Conservation (phyloP, 2,113 vertebrate species). For the Oncorhynchus nerka region DNA sequence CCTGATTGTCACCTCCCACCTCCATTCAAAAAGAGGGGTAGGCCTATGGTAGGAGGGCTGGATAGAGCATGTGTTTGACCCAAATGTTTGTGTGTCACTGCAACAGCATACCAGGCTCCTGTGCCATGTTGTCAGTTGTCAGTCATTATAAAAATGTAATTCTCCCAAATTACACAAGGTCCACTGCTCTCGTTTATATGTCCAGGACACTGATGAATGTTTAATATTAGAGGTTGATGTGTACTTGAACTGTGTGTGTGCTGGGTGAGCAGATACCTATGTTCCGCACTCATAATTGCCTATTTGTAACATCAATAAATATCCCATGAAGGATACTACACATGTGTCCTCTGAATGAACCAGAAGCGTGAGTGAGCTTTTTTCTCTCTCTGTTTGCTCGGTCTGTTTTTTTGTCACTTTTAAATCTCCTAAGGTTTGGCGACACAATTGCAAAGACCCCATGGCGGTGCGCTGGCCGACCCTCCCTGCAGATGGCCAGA, state of each 20-base stretch:
- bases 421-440: constrained; percentile 49
- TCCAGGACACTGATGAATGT: background rate
- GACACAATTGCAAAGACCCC: constrained; percentile 58
- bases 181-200: constrained; percentile 1
- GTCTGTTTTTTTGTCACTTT: constrained; percentile 35
- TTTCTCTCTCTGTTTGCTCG: constrained; percentile 6
- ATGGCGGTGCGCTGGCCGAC: constrained; percentile 56
- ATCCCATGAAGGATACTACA: background rate
- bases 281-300: too few relatives aligned
- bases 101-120: constrained; percentile 37
- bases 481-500: constrained; percentile 87
- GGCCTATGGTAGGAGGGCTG: constrained; percentile 27
- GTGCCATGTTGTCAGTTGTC: background rate
- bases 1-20: too few relatives aligned
- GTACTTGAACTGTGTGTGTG: too few relatives aligned
- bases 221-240: too few relatives aligned
- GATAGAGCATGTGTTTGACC: constrained; percentile 27
- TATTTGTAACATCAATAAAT: background rate
- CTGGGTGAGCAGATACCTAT: too few relatives aligned
- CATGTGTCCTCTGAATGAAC: background rate
- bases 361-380: constrained; percentile 2
- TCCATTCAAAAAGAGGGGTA: constrained; percentile 27
- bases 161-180: constrained; percentile 29
- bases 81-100: constrained; percentile 39
- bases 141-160: constrained; percentile 14